A percentile compares a stretch with the other conserved stretches of the same genome.
Conservation (phyloP, 2,888 invertebrate genomes). For the Platycnemis pennipes region DNA sequence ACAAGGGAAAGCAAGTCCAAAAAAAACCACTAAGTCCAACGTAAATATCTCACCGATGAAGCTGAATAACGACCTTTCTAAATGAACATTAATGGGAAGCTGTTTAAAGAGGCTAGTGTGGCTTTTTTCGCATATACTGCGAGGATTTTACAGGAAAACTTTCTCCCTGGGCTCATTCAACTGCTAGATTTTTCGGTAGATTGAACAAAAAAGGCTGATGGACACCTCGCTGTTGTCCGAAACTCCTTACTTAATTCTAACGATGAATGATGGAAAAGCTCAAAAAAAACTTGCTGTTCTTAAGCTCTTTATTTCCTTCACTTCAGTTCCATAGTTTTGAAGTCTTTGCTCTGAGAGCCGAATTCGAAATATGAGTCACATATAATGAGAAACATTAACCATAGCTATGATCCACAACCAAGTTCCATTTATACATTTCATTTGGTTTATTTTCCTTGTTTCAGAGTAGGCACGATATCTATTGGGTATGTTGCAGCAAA, state of each 20-base stretch:
- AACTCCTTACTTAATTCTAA: slow-evolving; percentile 41
- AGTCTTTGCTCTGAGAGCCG: not conserved
- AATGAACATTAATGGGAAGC: slow-evolving; percentile 60
- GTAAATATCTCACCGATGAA: slow-evolving; percentile 33
- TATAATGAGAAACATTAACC: too few species aligned
- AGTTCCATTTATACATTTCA: too few species aligned
- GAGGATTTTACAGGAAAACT: slow-evolving; percentile 44
- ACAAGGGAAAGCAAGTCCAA: not conserved
- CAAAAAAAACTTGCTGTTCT: not conserved
- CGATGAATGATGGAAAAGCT: slow-evolving; percentile 41
- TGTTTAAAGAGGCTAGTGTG: not conserved
- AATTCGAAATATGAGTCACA: not conserved
- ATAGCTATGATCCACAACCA: too few species aligned
- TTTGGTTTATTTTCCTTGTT: too few species aligned
- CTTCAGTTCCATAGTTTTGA: not conserved
- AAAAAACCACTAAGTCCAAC: not conserved
- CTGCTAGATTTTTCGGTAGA: not conserved
- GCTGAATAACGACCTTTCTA: slow-evolving; percentile 14
- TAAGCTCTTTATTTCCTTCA: not conserved
- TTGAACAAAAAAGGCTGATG: slow-evolving; percentile 42
- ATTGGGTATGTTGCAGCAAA: too few species aligned
- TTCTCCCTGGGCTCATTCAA: slow-evolving; percentile 1
- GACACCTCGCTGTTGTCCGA: not conserved
- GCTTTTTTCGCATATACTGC: not conserved
- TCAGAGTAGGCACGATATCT: too few species aligned